Evolutionary conservation across 2,888 invertebrate species (phyloP).

Genomic region (Xylophagus ater): DNA sequence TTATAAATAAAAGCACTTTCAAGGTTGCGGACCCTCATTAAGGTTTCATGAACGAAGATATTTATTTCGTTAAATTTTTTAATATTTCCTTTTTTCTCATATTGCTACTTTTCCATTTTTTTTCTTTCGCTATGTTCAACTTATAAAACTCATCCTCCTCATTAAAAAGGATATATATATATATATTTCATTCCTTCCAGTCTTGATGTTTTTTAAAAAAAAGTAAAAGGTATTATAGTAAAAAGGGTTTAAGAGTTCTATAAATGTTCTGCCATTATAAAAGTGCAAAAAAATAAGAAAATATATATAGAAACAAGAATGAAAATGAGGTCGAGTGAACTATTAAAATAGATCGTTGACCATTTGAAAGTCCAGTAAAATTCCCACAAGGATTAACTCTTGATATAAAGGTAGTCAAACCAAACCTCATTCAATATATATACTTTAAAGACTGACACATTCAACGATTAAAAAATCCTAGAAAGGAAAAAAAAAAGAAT

Average conservation of each 20-base stretch:
- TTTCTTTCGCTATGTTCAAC: too few species aligned
- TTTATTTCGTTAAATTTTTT: slow-evolving; percentile 9
- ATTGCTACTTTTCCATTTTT: too few species aligned
- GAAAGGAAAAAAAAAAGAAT: background rate
- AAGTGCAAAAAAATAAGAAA: too few species aligned
- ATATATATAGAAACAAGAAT: too few species aligned
- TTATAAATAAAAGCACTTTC: too few species aligned
- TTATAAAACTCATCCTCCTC: too few species aligned
- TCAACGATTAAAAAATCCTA: background rate
- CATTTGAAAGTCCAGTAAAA: slow-evolving; percentile 10
- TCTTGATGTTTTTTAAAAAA: too few species aligned
- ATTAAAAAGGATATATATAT: too few species aligned
- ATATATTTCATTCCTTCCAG: too few species aligned
- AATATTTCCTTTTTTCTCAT: slow-evolving; percentile 7
- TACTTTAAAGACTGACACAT: background rate
- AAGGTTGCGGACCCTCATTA: slow-evolving; percentile 12
- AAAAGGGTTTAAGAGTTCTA: slow-evolving; percentile 10
- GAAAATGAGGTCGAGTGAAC: slow-evolving; percentile 8
- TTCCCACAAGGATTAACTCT: slow-evolving; percentile 11
- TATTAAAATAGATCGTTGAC: slow-evolving; percentile 11
- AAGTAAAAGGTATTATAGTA: too few species aligned
- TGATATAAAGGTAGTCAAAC: background rate
- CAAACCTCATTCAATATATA: too few species aligned
- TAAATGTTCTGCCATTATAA: slow-evolving; percentile 11
- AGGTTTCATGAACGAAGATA: slow-evolving; percentile 8